These are phyloP conservation scores for Coronaproctus castanopsis DNA, from an alignment of 2,888 invertebrate species.

Conservation along the genomic window DNA sequence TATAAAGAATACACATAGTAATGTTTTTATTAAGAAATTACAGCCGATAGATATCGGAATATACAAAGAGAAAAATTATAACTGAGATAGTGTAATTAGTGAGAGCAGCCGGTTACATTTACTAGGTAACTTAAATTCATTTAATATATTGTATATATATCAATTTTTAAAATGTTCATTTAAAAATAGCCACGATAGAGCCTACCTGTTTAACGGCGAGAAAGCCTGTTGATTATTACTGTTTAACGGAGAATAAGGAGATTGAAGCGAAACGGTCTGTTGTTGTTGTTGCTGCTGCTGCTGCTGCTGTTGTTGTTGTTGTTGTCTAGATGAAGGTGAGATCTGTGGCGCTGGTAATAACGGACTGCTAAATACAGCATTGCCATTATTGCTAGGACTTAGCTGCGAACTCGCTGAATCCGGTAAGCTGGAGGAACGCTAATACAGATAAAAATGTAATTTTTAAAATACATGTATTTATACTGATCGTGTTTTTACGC, in stretches of 20 bases:
- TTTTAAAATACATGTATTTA: not conserved
- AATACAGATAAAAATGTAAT: slow-evolving; percentile 13
- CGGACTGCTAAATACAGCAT: slow-evolving; percentile 17
- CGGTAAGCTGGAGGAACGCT: slow-evolving; percentile 31
- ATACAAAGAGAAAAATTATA: too few species aligned
- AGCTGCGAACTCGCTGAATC: slow-evolving; percentile 36
- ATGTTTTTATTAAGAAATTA: too few species aligned
- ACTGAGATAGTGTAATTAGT: too few species aligned
- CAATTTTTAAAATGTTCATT: too few species aligned
- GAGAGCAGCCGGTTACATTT: too few species aligned
- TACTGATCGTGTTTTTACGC: too few species aligned
- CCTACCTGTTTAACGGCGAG: slow-evolving; percentile 13
- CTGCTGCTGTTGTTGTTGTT: too few species aligned
- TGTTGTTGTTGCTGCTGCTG: too few species aligned
- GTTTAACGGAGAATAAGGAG: slow-evolving; percentile 12
- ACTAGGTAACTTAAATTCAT: too few species aligned
- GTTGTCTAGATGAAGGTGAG: slow-evolving; percentile 29
- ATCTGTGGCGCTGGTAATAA: slow-evolving; percentile 24
- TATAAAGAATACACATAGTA: too few species aligned
- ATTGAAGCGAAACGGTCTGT: slow-evolving; percentile 23
- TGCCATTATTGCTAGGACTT: slow-evolving; percentile 35
- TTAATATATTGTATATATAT: too few species aligned
- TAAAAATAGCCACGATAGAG: not conserved
- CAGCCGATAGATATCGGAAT: too few species aligned
- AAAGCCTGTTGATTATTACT: slow-evolving; percentile 13